phyloP scores from a whole-genome alignment of 2,797 vertebrate genomes.

The Tapera naevia region DNA sequence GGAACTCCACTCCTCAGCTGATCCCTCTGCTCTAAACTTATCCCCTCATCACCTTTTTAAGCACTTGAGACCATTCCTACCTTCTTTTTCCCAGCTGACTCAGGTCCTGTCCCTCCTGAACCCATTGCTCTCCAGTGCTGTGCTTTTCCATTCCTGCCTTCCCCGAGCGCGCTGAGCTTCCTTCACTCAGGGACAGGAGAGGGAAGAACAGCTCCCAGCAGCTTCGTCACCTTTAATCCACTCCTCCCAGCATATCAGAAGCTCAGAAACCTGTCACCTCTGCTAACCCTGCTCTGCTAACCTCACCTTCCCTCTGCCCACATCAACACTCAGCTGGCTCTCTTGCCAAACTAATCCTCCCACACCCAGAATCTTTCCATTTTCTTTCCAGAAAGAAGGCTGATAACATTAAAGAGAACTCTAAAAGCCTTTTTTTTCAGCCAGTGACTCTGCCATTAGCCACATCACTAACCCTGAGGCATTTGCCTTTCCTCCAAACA shows the following conservation, averaged over 20 bases:
- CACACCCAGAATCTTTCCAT: neutral
- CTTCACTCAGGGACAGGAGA: neutral
- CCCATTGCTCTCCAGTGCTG: neutral
- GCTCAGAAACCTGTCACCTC: neutral
- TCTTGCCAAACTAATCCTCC: neutral
- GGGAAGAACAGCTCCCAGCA: neutral
- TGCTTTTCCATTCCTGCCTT: neutral
- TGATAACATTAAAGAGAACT: neutral
- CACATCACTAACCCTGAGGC: neutral
- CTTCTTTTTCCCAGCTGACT: neutral
- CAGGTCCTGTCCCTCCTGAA: neutral
- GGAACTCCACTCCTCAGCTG: neutral
- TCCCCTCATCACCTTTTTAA: neutral
- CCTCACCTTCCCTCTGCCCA: neutral
- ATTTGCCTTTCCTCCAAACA: neutral
- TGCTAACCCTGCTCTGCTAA: neutral
- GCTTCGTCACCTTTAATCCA: conserved; percentile 3
- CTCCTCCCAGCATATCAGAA: neutral
- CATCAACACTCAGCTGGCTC: neutral
- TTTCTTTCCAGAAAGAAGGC: neutral
- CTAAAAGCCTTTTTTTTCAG: neutral
- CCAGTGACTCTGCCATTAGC: neutral
- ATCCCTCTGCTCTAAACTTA: neutral
- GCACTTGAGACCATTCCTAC: neutral
- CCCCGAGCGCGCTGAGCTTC: neutral